phyloP scores from a whole-genome alignment of 2,113 vertebrate species.

The Notothenia coriiceps region DNA sequence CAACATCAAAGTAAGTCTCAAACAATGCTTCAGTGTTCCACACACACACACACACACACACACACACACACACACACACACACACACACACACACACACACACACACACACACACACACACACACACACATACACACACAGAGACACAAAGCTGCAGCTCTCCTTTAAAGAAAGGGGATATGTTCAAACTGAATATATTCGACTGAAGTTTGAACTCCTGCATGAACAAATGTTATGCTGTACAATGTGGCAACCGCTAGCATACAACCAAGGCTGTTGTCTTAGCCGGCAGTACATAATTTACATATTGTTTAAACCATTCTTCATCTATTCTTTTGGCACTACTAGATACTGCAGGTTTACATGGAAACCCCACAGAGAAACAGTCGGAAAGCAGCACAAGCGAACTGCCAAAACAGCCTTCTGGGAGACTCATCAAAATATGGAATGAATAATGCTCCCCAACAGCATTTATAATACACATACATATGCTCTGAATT shows the following conservation, averaged over 20 bases:
- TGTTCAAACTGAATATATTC: constrained; percentile 28
- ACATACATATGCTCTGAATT: constrained; percentile 43
- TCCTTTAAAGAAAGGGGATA: constrained; percentile 29
- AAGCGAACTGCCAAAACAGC: constrained; percentile 30
- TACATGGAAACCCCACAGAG: constrained; percentile 26
- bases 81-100: background rate
- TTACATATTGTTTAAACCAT: constrained; percentile 14
- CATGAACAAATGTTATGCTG: constrained; percentile 3
- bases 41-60: background rate
- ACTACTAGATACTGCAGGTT: constrained; percentile 2
- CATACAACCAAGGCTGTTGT: background rate
- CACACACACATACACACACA: background rate
- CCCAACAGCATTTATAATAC: constrained; percentile 9
- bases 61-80: background rate
- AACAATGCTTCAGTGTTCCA: constrained; percentile 47
- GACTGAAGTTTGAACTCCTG: constrained; percentile 32
- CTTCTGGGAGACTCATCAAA: constrained; percentile 34
- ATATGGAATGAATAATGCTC: constrained; percentile 38
- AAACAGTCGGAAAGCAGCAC: constrained; percentile 22
- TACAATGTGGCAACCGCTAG: background rate
- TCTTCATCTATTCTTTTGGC: constrained; percentile 36
- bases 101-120: background rate
- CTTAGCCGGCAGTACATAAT: background rate
- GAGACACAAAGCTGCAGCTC: background rate
- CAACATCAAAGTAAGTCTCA: constrained; percentile 47